These are phyloP conservation scores for Pseudopleuronectes americanus DNA, from an alignment of 2,797 vertebrate genomes.

Conservation along the genomic window DNA sequence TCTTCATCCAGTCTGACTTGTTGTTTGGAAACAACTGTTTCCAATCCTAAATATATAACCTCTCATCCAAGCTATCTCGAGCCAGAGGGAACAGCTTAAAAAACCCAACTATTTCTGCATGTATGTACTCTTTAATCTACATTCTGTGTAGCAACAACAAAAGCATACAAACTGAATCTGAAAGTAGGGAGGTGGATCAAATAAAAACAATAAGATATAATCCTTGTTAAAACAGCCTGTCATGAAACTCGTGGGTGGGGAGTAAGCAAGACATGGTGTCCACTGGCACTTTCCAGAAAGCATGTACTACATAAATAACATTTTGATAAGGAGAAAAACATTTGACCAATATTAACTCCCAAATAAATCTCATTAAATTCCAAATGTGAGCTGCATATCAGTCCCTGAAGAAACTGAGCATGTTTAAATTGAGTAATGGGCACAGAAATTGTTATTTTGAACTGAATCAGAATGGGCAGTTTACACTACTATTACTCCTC, in stretches of 20 bases:
- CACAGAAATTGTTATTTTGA: background rate
- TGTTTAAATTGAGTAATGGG: slow-evolving; percentile 6
- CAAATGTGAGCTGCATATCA: slow-evolving; percentile 12
- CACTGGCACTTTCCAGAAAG: background rate
- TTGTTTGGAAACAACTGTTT: too few relatives aligned
- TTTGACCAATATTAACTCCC: background rate
- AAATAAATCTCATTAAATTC: background rate
- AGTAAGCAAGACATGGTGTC: background rate
- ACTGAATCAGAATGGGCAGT: background rate
- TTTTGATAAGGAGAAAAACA: background rate
- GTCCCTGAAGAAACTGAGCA: background rate
- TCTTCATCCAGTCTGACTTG: background rate
- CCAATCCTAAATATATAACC: too few relatives aligned
- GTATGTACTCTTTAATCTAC: background rate
- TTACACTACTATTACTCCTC: background rate
- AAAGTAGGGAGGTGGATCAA: too few relatives aligned
- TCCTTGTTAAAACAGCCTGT: background rate
- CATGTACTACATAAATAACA: background rate
- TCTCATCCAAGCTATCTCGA: too few relatives aligned
- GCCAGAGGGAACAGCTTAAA: too few relatives aligned
- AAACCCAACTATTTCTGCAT: background rate
- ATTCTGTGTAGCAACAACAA: background rate
- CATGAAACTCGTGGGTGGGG: background rate
- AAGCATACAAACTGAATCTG: background rate
- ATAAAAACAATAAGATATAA: too few relatives aligned